Conservation (phyloP, 2,888 invertebrate species). For the Pterostichus niger region DNA sequence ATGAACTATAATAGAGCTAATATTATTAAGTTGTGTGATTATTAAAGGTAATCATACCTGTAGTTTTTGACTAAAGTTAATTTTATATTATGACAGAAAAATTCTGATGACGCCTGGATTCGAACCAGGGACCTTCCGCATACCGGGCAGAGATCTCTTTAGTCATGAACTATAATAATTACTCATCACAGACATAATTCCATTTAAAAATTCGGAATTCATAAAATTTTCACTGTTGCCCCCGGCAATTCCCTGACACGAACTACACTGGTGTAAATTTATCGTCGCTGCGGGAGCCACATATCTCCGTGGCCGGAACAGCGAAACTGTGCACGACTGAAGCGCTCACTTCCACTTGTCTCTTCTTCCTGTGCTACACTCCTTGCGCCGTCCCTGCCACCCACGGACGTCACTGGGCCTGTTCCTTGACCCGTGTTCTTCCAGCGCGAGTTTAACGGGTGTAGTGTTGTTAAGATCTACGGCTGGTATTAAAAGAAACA, state of each 20-base stretch:
- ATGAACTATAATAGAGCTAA: no score
- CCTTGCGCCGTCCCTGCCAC: not conserved
- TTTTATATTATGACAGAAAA: no score
- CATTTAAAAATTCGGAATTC: conserved; percentile 22
- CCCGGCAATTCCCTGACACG: conserved; percentile 17
- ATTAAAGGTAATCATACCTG: no score
- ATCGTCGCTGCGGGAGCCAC: conserved; percentile 55
- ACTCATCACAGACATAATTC: not conserved
- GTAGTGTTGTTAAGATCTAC: conserved; percentile 60
- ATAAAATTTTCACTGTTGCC: conserved; percentile 39
- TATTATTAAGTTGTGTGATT: no score
- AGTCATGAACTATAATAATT: no score
- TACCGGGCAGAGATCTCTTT: no score
- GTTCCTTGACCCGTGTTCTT: conserved; percentile 47
- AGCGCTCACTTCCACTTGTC: conserved; percentile 50
- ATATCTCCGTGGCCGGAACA: conserved; percentile 54
- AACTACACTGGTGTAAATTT: conserved; percentile 47
- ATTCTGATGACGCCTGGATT: no score
- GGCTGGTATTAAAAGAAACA: conserved; percentile 60
- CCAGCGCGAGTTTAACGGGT: conserved; percentile 48
- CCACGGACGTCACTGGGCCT: conserved; percentile 23
- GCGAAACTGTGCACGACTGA: conserved; percentile 44
- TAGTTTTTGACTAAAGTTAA: no score
- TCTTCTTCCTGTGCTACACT: conserved; percentile 20
- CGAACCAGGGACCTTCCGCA: no score